These are phyloP conservation scores for Saguinus midas DNA, from an alignment of 2,113 vertebrate genomes.

Conservation along the genomic window DNA sequence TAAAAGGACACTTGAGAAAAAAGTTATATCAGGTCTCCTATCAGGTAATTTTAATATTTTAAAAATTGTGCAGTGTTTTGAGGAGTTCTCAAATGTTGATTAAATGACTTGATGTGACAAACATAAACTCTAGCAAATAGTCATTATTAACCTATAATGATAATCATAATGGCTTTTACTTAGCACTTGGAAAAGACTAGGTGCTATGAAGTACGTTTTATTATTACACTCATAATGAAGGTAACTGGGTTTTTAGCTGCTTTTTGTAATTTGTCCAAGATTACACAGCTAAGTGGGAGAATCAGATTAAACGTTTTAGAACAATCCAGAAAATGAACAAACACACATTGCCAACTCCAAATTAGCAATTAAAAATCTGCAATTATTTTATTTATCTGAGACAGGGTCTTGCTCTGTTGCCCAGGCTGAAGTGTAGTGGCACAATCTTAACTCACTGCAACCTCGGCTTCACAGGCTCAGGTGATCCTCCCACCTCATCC, in stretches of 20 bases:
- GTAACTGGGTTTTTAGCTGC: background rate
- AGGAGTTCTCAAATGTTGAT: background rate
- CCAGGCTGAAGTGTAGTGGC: too few relatives aligned
- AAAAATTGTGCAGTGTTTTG: background rate
- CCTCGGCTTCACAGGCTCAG: too few relatives aligned
- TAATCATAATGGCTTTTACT: background rate
- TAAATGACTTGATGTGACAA: slow-evolving; percentile 3
- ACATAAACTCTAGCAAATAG: background rate
- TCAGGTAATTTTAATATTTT: background rate
- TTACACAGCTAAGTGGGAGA: background rate
- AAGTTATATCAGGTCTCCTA: background rate
- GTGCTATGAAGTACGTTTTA: background rate
- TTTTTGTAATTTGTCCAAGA: background rate
- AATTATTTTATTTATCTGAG: background rate
- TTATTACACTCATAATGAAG: background rate
- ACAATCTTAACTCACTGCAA: too few relatives aligned
- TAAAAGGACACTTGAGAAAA: slow-evolving; percentile 15
- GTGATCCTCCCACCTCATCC: too few relatives aligned
- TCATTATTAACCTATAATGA: background rate
- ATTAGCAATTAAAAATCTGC: background rate
- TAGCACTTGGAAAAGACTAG: background rate
- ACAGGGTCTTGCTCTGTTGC: too few relatives aligned
- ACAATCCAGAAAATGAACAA: background rate
- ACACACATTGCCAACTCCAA: background rate
- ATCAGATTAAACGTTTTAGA: slow-evolving; percentile 29